Evolutionary conservation across 1,140 invertebrate genomes (phyloP), one percentile per base, ranked within the genome.

Genomic region (Zaprionus lachaisei): DNA sequence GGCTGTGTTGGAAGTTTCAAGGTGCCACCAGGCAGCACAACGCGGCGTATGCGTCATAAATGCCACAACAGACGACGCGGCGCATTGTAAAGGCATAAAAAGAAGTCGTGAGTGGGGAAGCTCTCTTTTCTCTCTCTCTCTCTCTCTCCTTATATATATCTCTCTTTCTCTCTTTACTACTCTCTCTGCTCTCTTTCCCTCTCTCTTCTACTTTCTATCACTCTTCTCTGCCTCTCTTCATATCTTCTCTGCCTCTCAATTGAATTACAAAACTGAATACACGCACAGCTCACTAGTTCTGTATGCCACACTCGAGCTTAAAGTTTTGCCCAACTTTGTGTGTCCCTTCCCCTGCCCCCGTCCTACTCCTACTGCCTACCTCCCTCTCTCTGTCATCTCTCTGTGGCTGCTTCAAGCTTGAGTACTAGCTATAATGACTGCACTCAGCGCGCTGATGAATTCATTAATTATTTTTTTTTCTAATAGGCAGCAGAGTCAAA

Each of bases 31-130:
- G 75, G 78, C 55, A 64, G 41, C n/a, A 47, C 41, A 73, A 84
- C 79, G 67, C 22, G 69, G 75, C 84, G 84, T 90, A 89, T 89
- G 77, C 85, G 85, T 90, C 81, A 89, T 89, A 70, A 84, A 83
- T 69, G 79, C 67, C 66, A 78, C 68, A 77, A 80, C 64, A 61
- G 47, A 20, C 47, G 47, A 3, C 11, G 47, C 22, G 17, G 47
- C 47, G 47, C 47, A 24, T 51, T 51, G 47, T 24, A 51, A 51
- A 12, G 11, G 7, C 47, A 20, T n/a, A 9, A 22, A 49, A 22
- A 12, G 17, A 49, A 20, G 58, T 66, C 26, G 34, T 15, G 31
- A 17, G 14, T 34, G 71, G 0, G 31, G 2, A 3, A 34, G n/a
- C 41, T n/a, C 41, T 0, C 41, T 44, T n/a, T 2, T 15, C 2